Percentiles rank a stretch among this genome's conserved stretches.
Conservation (phyloP, 2,797 vertebrate genomes). For the Enteromius trimaculatus region DNA sequence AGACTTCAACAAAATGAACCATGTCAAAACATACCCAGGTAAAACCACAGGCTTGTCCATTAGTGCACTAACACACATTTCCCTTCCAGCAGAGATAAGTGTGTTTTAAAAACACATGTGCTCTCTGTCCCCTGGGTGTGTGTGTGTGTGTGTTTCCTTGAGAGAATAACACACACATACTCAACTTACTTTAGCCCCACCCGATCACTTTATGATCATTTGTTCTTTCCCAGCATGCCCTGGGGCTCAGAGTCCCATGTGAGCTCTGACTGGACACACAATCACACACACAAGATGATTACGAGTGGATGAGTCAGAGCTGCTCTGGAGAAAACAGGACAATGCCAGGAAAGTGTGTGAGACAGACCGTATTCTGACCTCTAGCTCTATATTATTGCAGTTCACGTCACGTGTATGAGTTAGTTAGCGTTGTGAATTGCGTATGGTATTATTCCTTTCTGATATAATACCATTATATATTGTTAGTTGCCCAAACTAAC, state of each 20-base stretch:
- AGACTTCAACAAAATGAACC: conserved; percentile 99
- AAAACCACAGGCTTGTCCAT: conserved; percentile 46
- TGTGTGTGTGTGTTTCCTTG: neutral
- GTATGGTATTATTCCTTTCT: neutral
- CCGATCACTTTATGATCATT: neutral
- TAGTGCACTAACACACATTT: neutral
- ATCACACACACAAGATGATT: neutral
- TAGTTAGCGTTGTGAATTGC: neutral
- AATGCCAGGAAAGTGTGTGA: conserved; percentile 11
- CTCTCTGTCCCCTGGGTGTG: neutral
- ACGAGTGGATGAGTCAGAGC: conserved; percentile 17
- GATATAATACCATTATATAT: neutral
- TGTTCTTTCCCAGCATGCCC: conserved; percentile 40
- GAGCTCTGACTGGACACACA: conserved; percentile 11
- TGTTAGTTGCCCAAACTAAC: neutral
- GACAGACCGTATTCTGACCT: neutral
- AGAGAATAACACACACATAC: neutral
- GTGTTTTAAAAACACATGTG: neutral
- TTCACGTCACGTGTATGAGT: neutral
- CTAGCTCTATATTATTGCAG: neutral
- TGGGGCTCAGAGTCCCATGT: conserved; percentile 24
- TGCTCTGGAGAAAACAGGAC: neutral
- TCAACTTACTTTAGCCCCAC: neutral
- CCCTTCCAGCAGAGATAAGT: neutral
- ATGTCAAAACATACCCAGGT: conserved; percentile 98